Base-by-base conservation (phyloP, 2,888 invertebrate genomes). In the Nomada lathburiana region DNA sequence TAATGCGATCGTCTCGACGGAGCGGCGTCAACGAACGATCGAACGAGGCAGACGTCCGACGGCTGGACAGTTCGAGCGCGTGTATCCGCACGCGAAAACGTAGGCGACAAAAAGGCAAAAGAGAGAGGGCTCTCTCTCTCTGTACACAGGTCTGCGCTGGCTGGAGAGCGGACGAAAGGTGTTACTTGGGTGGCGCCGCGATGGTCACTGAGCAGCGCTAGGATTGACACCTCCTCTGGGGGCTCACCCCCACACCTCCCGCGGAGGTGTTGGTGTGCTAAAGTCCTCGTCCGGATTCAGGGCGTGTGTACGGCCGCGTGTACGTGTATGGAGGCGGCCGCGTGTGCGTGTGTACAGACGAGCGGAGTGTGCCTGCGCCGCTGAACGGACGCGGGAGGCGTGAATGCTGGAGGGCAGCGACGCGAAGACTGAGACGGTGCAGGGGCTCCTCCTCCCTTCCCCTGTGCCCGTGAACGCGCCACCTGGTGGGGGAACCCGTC, bases 141-240 rank as follows among this genome's bases (percentile, higher is more conserved):
- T 10, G 26, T 16, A 44, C 50, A 53, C 50, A 18, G 67, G 57
- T 47, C 71, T 52, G 82, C 77, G 86, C 86, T 68, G 83, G 87
- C 29, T 88, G 90, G 91, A 90, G 90, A 91, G 91, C 92, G 90
- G 91, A 91, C 92, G 91, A 93, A 88, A 93, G 94, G 94, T 94
- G 94, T 94, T 94, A 94, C 94, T 93, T 94, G 94, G 94, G 93
- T 94, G 93, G 94, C 93, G 94, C 93, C 94, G 93, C 93, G 93
- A 93, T 93, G 93, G 93, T 93, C 94, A 94, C 94, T 94, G 93
- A 93, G 94, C 94, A 94, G 94, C 93, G 94, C 94, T 93, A 94
- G 94, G 94, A 93, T 94, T 94, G 93, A 93, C 94, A 94, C 94
- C 94, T 94, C 93, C 94, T 93, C 93, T 92, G 91, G 92, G 90